Base-by-base conservation (phyloP, 92 coral and sea anemone genomes). In the Epizoanthus fatuus region DNA sequence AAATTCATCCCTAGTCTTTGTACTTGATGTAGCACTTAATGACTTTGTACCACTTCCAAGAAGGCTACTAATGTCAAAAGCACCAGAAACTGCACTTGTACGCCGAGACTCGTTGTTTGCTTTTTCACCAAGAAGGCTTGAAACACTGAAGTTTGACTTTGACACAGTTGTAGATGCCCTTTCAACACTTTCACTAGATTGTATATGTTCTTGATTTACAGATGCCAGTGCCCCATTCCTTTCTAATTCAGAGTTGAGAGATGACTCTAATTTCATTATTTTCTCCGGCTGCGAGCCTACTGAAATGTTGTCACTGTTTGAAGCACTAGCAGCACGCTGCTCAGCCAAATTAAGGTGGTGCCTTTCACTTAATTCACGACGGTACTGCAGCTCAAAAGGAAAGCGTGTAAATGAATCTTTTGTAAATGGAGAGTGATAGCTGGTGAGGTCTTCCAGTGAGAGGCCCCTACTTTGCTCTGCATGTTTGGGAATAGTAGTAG, bases 31-130 rank as follows among this genome's bases (percentile, higher is more conserved):
- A 20, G 42, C 69, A 77, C 14, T 35, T n/a, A 37, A 19, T 5
- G 62, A 53, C 5, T 64, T 19, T 72, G 62, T 75, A 37, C 72
- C 76, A 65, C 79, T 85, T 19, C 96, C 92, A 16, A 94, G 95
- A 38, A 94, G 91, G 74, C 82, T 94, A 79, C 94, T 92, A 54
- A 94, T 94, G 63, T 93, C 84, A 73, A 87, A 92, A 10, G 96
- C 81, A 40, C 82, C 69, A 32, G 94, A 84, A 10, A 90, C 88
- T 7, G 90, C 54, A 15, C 72, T 65, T 47, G 87, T 55, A 6
- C 81, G 84, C 3, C 88, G 79, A 59, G 88, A 67, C 15, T 66
- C 75, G 25, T 52, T 5, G 22, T 60, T 42, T 20, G 82, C 12
- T 2, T 51, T 17, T 39, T 87, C 90, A 25, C 98, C 98, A 42